Evolutionary conservation across 2,797 vertebrate genomes (phyloP).

Genomic region (Valencia hispanica): DNA sequence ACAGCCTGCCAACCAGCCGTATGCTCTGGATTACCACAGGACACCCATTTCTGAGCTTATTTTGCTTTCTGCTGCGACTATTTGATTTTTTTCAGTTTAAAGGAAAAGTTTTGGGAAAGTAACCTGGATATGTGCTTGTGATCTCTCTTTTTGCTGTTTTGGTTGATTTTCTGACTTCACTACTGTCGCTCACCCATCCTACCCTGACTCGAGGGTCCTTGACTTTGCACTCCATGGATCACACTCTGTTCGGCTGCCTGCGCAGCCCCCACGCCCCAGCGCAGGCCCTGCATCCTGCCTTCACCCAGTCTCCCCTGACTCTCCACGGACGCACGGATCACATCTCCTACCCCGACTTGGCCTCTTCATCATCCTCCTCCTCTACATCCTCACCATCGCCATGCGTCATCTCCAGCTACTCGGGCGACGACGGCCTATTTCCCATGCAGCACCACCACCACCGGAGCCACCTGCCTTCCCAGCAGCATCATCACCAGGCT

Average conservation of each 20-base stretch:
- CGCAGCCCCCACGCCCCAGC: slow-evolving; percentile 93
- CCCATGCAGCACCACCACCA: slow-evolving; percentile 80
- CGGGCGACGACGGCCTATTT: slow-evolving; percentile 91
- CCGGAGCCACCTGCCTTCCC: slow-evolving; percentile 79
- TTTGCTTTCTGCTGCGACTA: slow-evolving; percentile 42
- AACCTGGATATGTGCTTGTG: slow-evolving; percentile 76
- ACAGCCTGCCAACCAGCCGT: slow-evolving; percentile 83
- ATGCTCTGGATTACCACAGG: slow-evolving; percentile 86
- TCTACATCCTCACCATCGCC: slow-evolving; percentile 88
- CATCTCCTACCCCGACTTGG: slow-evolving; percentile 95
- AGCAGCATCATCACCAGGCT: slow-evolving; percentile 87
- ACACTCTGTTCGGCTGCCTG: slow-evolving; percentile 97
- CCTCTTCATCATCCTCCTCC: slow-evolving; percentile 87
- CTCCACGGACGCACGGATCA: slow-evolving; percentile 96
- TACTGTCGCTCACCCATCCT: slow-evolving; percentile 63
- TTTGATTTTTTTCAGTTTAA: slow-evolving; percentile 33
- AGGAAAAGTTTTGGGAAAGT: slow-evolving; percentile 62
- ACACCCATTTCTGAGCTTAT: slow-evolving; percentile 65
- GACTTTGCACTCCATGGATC: slow-evolving; percentile 90
- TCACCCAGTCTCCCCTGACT: slow-evolving; percentile 92
- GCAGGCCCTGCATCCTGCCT: slow-evolving; percentile 93
- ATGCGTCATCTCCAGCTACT: slow-evolving; percentile 94
- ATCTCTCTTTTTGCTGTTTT: slow-evolving; percentile 37
- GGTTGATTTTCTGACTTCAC: slow-evolving; percentile 49
- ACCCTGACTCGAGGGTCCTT: slow-evolving; percentile 73